These are phyloP conservation scores for Spodoptera picta DNA, from an alignment of 2,888 invertebrate genomes.

Conservation along the genomic window DNA sequence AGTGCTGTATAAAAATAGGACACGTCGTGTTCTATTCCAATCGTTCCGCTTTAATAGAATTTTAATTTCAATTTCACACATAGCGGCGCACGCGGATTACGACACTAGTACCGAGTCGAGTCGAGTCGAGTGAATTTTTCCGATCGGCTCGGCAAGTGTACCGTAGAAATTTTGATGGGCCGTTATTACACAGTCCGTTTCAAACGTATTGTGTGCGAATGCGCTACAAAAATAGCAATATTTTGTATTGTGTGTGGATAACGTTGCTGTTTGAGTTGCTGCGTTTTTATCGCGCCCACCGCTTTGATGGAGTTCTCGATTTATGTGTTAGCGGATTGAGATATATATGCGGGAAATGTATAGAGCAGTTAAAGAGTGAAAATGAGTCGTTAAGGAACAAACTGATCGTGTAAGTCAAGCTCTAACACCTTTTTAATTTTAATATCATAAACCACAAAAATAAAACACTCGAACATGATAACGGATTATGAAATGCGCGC, in stretches of 20 bases:
- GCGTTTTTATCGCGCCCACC: constrained; percentile 53
- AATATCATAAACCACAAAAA: too few relatives aligned
- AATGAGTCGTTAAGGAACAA: constrained; percentile 24
- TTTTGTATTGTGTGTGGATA: constrained; percentile 63
- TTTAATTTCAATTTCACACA: constrained; percentile 87
- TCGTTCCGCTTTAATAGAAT: constrained; percentile 81
- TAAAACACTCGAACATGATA: neutral
- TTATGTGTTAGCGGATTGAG: constrained; percentile 52
- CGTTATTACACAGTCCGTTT: constrained; percentile 85
- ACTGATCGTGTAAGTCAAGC: too few relatives aligned
- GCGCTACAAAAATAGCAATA: constrained; percentile 68
- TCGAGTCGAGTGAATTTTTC: constrained; percentile 76
- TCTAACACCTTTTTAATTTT: too few relatives aligned
- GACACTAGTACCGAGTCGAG: constrained; percentile 61
- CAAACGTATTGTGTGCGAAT: constrained; percentile 81
- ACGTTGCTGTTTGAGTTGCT: constrained; percentile 47
- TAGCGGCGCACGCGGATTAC: constrained; percentile 78
- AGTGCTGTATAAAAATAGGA: constrained; percentile 62
- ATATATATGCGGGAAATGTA: constrained; percentile 44
- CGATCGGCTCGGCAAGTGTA: constrained; percentile 79
- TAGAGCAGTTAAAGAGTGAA: constrained; percentile 25
- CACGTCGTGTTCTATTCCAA: constrained; percentile 68
- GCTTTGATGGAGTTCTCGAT: constrained; percentile 59
- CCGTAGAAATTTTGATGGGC: constrained; percentile 84
- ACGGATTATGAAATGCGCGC: neutral